Evolutionary conservation across 2,797 vertebrate genomes (phyloP).

Genomic region (Acanthiza pusilla): DNA sequence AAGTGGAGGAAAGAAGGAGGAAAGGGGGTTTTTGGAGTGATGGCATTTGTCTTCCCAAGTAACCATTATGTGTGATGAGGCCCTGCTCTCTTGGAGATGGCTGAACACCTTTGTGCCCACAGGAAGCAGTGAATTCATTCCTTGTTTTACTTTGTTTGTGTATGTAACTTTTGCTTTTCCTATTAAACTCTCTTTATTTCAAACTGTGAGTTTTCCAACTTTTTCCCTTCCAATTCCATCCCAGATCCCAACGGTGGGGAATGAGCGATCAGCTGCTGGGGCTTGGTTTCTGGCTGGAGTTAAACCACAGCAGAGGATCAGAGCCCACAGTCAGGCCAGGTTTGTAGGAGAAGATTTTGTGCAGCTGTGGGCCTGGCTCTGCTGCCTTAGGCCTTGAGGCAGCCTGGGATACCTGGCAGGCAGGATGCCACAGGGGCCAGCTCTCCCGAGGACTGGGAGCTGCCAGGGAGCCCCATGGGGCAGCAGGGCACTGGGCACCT

Average conservation of each 20-base stretch:
- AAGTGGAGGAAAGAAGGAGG: background rate
- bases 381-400: background rate
- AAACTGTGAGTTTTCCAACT: background rate
- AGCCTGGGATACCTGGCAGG: background rate
- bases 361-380: background rate
- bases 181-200: background rate
- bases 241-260: rapidly evolving
- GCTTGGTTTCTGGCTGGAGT: background rate
- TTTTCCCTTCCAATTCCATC: background rate
- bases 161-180: background rate
- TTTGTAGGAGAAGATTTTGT: background rate
- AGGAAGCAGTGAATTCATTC: background rate
- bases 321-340: background rate
- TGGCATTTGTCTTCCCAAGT: background rate
- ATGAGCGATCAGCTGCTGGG: rapidly evolving
- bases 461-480: rapidly evolving
- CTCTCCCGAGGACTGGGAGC: background rate
- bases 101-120: background rate
- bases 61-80: rapidly evolving
- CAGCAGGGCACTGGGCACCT: background rate
- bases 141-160: background rate
- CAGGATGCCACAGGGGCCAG: rapidly evolving
- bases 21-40: background rate
- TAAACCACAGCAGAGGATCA: background rate
- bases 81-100: background rate